phyloP scores from a whole-genome alignment of 2,888 invertebrate species.

The Drosophila atripex region DNA sequence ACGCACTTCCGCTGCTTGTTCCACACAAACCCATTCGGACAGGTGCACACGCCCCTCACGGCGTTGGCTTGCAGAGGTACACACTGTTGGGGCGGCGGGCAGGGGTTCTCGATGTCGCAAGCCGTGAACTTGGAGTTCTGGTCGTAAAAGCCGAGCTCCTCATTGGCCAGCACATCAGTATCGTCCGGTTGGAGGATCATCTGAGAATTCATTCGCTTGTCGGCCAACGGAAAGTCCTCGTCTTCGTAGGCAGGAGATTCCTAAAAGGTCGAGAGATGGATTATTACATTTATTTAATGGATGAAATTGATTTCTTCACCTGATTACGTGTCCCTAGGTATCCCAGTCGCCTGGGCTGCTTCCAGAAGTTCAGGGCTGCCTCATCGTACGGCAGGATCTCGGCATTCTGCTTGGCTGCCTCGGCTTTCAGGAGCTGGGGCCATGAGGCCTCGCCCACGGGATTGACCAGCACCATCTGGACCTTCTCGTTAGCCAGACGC shows the following conservation, averaged over 20 bases:
- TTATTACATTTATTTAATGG: background rate
- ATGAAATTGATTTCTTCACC: constrained; percentile 3
- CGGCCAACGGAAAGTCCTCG: constrained; percentile 79
- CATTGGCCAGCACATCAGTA: constrained; percentile 83
- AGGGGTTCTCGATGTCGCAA: constrained; percentile 87
- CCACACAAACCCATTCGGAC: constrained; percentile 87
- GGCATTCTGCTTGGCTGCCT: constrained; percentile 67
- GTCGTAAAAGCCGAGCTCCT: constrained; percentile 84
- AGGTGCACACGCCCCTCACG: constrained; percentile 89
- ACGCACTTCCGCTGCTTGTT: constrained; percentile 84
- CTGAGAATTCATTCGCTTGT: constrained; percentile 80
- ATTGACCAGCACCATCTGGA: constrained; percentile 91
- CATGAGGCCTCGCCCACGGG: constrained; percentile 85
- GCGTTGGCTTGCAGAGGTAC: constrained; percentile 85
- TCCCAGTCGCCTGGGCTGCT: constrained; percentile 70
- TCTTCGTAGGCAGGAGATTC: constrained; percentile 77
- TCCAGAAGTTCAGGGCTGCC: constrained; percentile 80
- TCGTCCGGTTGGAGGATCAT: constrained; percentile 78
- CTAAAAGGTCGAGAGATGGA: constrained; percentile 10
- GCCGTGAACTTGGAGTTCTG: constrained; percentile 83
- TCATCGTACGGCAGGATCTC: constrained; percentile 72
- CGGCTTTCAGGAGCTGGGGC: constrained; percentile 78
- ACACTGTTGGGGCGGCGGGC: constrained; percentile 90
- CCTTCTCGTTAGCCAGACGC: constrained; percentile 86
- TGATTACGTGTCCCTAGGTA: constrained; percentile 55